Base-by-base conservation (phyloP, 1,140 invertebrate genomes). In the Brachionus koreanus region DNA sequence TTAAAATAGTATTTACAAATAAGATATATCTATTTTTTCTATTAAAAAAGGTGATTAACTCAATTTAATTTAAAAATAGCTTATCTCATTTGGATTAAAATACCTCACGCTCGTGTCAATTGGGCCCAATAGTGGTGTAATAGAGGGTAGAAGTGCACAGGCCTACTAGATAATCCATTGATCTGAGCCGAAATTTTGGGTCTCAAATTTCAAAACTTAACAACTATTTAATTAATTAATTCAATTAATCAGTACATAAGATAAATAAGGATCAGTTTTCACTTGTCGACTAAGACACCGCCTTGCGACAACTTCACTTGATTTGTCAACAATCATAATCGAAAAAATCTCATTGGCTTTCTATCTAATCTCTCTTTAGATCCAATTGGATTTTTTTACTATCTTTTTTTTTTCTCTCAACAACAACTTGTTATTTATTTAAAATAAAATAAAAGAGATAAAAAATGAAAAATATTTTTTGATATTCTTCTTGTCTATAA, bases 381-480 rank as follows among this genome's bases (percentile, higher is more conserved):
- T 9, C 65, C 65, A 69, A 69, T 69, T 4, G 5, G 35, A 23
- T 39, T 69, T 69, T 69, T 69, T 69, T 16, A 4, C 63, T 65
- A 46, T 46, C n/a, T 46, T 46, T 46, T n/a, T n/a, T n/a, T n/a
- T n/a, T n/a, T n/a, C n/a, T 46, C 43, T 46, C 29, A 29, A 29
- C 29, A 29, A 29, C 49, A 57, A 23, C 49, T 65, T 65, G 25
- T 65, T 37, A 33, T 65, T 65, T 65, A 65, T 69, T 37, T 39
- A 16, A 39, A 39, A 37, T 69, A 39, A 63, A 19, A 57, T 16
- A 57, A 63, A 29, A 69, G 65, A 69, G 65, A 69, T 69, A 69
- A 69, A 69, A 69, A 69, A 69, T 69, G 65, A 69, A 69, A 69
- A 69, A 69, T 69, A 69, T 69, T 69, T 69, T 69, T 69, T 63